Evolutionary conservation across 64 coral and sea anemone genomes (phyloP).

Genomic region (Porites lutea): DNA sequence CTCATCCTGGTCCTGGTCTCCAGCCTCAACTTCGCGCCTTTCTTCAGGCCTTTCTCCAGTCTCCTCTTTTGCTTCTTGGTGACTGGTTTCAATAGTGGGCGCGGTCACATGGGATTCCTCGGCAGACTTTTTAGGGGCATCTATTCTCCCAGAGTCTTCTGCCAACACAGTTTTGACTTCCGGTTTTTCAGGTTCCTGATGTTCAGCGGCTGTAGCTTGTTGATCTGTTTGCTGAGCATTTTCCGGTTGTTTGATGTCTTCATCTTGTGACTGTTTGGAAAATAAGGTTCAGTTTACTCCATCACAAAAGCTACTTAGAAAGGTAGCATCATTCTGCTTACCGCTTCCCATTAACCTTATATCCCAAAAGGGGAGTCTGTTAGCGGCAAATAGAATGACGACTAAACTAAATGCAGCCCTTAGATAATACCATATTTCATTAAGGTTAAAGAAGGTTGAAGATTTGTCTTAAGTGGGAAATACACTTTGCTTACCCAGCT

Average conservation of each 20-base stretch:
- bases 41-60: neutral
- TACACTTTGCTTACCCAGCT: no score
- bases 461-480: no score
- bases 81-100: neutral
- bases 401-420: no score
- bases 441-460: no score
- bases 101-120: neutral
- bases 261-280: neutral
- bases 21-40: conserved; percentile 2
- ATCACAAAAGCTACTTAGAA: no score
- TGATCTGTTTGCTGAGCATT: conserved; percentile 24
- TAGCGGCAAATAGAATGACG: no score
- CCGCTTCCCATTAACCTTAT: no score
- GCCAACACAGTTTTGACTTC: neutral
- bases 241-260: neutral
- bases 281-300: neutral
- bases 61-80: neutral
- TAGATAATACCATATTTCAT: no score
- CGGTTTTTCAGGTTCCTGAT: neutral
- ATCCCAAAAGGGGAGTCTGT: no score
- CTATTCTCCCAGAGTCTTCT: neutral
- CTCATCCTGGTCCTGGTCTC: conserved; percentile 38
- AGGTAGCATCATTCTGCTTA: no score
- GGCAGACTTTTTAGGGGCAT: neutral
- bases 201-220: neutral